Evolutionary conservation across 1,140 invertebrate genomes (phyloP).

Genomic region (Grapholita molesta): DNA sequence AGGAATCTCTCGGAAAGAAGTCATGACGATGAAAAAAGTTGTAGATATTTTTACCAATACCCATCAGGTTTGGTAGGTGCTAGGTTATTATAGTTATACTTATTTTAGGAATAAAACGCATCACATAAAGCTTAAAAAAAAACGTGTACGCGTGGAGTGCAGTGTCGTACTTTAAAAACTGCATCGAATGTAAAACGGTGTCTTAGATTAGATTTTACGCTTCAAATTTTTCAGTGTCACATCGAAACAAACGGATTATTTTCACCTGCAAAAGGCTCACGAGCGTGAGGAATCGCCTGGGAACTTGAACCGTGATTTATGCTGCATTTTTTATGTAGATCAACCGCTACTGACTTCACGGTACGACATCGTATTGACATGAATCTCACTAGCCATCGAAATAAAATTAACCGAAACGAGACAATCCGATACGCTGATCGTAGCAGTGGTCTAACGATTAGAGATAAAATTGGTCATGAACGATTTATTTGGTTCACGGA

Average conservation of each 20-base stretch:
- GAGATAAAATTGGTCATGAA: conserved; percentile 16
- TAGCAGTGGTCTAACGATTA: background rate
- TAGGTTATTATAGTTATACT: too few species aligned
- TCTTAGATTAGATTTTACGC: background rate
- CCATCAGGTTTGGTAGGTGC: too few species aligned
- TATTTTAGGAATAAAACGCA: too few species aligned
- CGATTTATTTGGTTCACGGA: conserved; percentile 8
- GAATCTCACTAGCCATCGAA: conserved; percentile 22
- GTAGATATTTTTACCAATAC: too few species aligned
- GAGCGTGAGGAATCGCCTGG: conserved; percentile 42
- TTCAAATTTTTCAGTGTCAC: background rate
- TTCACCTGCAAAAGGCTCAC: conserved; percentile 32
- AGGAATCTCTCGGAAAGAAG: too few species aligned
- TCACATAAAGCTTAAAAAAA: too few species aligned
- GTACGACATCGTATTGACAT: conserved; percentile 32
- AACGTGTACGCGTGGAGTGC: too few species aligned
- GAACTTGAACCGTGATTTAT: conserved; percentile 37
- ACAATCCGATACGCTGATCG: conserved; percentile 14
- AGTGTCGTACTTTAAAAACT: too few species aligned
- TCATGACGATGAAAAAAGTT: too few species aligned
- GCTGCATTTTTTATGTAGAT: conserved; percentile 38
- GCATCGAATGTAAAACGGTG: too few species aligned
- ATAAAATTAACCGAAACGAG: conserved; percentile 19
- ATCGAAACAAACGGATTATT: conserved; percentile 26
- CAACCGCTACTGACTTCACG: conserved; percentile 35